phyloP scores from a whole-genome alignment of 2,113 vertebrate genomes.

The Gnathonemus echidnorhynchus region DNA sequence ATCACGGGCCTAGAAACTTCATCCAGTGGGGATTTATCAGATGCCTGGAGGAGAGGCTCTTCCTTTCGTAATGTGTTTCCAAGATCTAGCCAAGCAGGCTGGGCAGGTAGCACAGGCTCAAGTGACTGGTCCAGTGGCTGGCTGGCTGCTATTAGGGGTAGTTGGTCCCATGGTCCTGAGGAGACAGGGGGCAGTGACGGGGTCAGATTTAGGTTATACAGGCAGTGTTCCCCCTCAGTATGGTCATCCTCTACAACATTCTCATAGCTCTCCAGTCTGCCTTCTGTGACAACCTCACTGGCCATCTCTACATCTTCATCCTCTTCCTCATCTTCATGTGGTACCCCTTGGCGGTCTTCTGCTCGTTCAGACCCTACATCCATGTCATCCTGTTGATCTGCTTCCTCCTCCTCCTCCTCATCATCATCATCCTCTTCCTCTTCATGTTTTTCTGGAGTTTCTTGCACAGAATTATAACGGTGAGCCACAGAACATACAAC shows the following conservation, averaged over 20 bases:
- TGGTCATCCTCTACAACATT: slow-evolving; percentile 63
- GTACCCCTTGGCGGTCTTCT: slow-evolving; percentile 45
- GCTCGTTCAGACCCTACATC: slow-evolving; percentile 60
- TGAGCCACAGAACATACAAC: slow-evolving; percentile 38
- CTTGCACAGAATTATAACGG: slow-evolving; percentile 33
- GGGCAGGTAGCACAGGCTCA: slow-evolving; percentile 42
- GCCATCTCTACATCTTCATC: slow-evolving; percentile 69
- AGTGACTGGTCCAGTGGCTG: slow-evolving; percentile 34
- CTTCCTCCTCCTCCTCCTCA: slow-evolving; percentile 43
- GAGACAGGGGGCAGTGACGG: slow-evolving; percentile 42
- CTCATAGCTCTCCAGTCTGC: slow-evolving; percentile 65
- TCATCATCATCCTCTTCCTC: slow-evolving; percentile 45
- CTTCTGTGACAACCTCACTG: slow-evolving; percentile 65
- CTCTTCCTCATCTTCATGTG: slow-evolving; percentile 50
- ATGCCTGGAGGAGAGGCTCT: slow-evolving; percentile 20
- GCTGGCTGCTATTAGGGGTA: slow-evolving; percentile 37
- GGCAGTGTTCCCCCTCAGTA: slow-evolving; percentile 52
- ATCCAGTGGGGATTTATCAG: not conserved
- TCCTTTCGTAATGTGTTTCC: slow-evolving; percentile 24
- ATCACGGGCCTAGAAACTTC: slow-evolving; percentile 24
- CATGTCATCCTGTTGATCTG: slow-evolving; percentile 61
- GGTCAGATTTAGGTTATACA: slow-evolving; percentile 60
- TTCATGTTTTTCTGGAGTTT: slow-evolving; percentile 48
- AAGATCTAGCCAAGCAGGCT: slow-evolving; percentile 39
- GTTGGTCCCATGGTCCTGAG: slow-evolving; percentile 50